Percentiles rank a stretch among this genome's conserved stretches.
phyloP scores from a whole-genome alignment of 1,140 invertebrate genomes.

The Formica exsecta region DNA sequence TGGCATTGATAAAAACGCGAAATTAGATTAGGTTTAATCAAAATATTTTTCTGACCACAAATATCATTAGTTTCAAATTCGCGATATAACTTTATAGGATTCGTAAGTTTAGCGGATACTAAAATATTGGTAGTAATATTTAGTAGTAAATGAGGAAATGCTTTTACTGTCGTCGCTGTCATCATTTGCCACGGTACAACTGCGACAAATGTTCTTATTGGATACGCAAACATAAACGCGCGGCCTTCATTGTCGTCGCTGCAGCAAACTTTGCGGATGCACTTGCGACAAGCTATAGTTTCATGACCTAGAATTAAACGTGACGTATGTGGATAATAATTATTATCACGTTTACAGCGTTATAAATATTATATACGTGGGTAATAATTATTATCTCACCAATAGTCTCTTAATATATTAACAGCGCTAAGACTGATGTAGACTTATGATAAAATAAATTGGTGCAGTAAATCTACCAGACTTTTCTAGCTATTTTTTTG shows the following conservation, averaged over 20 bases:
- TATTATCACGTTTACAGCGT: slow-evolving; percentile 10
- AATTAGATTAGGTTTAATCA: slow-evolving; percentile 7
- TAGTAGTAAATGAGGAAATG: neutral
- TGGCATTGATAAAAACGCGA: neutral
- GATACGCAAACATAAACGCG: slow-evolving; percentile 69
- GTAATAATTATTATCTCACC: slow-evolving; percentile 31
- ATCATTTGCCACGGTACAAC: slow-evolving; percentile 13
- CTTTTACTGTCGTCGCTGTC: neutral
- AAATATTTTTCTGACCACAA: neutral
- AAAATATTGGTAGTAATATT: slow-evolving; percentile 14
- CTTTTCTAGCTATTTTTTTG: neutral
- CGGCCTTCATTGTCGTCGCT: slow-evolving; percentile 31
- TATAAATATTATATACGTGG: neutral
- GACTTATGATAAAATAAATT: neutral
- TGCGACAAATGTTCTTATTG: slow-evolving; percentile 55
- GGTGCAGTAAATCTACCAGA: neutral
- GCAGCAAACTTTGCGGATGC: slow-evolving; percentile 22
- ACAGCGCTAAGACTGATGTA: neutral
- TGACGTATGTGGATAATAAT: slow-evolving; percentile 20
- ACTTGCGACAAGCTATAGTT: slow-evolving; percentile 20
- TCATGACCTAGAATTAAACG: slow-evolving; percentile 13
- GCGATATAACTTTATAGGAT: neutral
- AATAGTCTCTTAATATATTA: neutral
- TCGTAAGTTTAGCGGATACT: neutral
- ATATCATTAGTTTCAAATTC: slow-evolving; percentile 3